phyloP scores from a whole-genome alignment of 2,888 invertebrate genomes.

The Drosophila quasianomalipes region DNA sequence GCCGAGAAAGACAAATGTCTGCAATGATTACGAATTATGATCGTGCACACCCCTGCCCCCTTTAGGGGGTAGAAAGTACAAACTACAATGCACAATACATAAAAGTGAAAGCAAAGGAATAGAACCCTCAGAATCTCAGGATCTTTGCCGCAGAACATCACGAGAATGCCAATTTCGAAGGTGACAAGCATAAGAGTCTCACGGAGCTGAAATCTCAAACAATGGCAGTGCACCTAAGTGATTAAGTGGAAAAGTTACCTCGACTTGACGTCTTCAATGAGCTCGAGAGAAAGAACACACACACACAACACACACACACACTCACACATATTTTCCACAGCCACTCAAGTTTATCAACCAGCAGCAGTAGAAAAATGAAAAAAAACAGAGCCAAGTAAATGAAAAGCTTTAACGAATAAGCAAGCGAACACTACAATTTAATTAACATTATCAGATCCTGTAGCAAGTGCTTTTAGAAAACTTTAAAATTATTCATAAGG shows the following conservation, averaged over 20 bases:
- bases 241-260: constrained; percentile 56
- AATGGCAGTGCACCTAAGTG: constrained; percentile 44
- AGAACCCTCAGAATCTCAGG: constrained; percentile 6
- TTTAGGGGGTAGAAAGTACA: constrained; percentile 34
- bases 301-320: neutral
- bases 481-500: neutral
- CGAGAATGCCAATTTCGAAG: constrained; percentile 42
- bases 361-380: neutral
- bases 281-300: neutral
- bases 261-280: constrained; percentile 36
- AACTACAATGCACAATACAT: neutral
- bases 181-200: constrained; percentile 39
- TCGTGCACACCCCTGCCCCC: constrained; percentile 36
- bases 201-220: constrained; percentile 23
- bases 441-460: neutral
- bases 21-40: constrained; percentile 61
- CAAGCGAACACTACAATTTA: neutral
- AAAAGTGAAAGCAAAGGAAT: constrained; percentile 6
- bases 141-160: constrained; percentile 3
- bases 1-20: constrained; percentile 51
- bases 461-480: neutral
- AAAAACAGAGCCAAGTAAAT: neutral
- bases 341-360: neutral
- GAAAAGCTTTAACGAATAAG: neutral
- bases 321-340: neutral